These are phyloP conservation scores for Tamias sibiricus DNA, from an alignment of 2,113 vertebrate species.

Conservation along the genomic window DNA sequence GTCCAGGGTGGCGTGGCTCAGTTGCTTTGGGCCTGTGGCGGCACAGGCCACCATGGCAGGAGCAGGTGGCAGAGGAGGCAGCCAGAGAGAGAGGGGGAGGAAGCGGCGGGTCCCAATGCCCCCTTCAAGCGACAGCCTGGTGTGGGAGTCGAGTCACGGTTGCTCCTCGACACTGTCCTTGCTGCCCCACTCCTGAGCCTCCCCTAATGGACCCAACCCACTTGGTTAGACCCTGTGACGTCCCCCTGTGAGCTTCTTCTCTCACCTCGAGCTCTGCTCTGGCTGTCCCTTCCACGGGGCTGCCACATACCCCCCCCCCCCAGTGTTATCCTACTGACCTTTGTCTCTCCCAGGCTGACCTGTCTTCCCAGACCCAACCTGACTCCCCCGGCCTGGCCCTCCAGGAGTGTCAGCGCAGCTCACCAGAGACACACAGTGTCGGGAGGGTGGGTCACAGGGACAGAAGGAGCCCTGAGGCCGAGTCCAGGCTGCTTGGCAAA, in stretches of 20 bases:
- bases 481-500: accelerated
- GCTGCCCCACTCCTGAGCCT: no score
- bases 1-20: neutral
- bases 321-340: accelerated
- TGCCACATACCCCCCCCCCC: accelerated
- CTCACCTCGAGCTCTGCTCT: neutral
- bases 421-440: no score
- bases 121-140: neutral
- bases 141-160: neutral
- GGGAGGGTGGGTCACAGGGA: neutral
- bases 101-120: neutral
- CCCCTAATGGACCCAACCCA: accelerated
- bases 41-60: neutral
- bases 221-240: accelerated
- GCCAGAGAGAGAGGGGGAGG: no score
- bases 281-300: neutral
- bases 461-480: neutral
- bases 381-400: neutral
- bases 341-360: neutral
- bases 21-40: neutral
- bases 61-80: neutral
- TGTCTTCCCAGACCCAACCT: no score
- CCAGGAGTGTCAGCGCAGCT: neutral
- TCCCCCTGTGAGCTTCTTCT: neutral
- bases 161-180: neutral